Percentiles rank a stretch among this genome's conserved stretches.
Conservation (phyloP, 37 sponge, comb jelly and placozoan genomes). For the Chondrilla cf. caribensis region DNA sequence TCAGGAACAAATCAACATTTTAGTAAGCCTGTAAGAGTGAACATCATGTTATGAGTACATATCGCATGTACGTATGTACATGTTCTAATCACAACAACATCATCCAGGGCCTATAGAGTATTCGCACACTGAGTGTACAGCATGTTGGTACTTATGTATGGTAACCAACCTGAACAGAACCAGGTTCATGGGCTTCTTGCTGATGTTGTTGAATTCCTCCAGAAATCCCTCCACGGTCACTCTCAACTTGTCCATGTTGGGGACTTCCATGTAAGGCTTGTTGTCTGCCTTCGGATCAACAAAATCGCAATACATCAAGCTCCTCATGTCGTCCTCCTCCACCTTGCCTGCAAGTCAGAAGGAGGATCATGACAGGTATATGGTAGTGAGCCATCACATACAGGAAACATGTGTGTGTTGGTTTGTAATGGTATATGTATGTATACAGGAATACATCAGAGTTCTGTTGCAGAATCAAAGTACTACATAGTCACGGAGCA, state of each 20-base stretch:
- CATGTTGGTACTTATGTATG: too few species aligned
- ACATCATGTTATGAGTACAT: neutral
- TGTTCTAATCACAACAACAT: too few species aligned
- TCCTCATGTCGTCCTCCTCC: slow-evolving; percentile 90
- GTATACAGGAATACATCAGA: too few species aligned
- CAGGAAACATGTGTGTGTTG: too few species aligned
- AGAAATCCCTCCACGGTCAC: slow-evolving; percentile 88
- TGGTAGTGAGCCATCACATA: too few species aligned
- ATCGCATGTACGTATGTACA: too few species aligned
- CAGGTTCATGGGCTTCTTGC: slow-evolving; percentile 98
- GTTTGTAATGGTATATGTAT: too few species aligned
- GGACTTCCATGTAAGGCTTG: slow-evolving; percentile 87
- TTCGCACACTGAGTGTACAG: too few species aligned
- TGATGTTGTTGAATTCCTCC: slow-evolving; percentile 96
- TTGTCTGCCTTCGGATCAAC: slow-evolving; percentile 89
- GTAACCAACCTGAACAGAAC: slow-evolving; percentile 91
- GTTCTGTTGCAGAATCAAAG: too few species aligned
- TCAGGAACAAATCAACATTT: neutral
- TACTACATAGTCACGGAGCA: too few species aligned
- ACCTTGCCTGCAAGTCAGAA: slow-evolving; percentile 53
- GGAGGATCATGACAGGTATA: neutral
- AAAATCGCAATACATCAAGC: slow-evolving; percentile 98
- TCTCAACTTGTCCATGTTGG: slow-evolving; percentile 84
- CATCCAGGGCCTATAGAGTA: too few species aligned
- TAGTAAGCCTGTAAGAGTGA: too few species aligned